Percentiles rank a stretch among this genome's conserved stretches.
Conservation (phyloP, 1,140 invertebrate genomes). For the Halotydeus destructor region DNA sequence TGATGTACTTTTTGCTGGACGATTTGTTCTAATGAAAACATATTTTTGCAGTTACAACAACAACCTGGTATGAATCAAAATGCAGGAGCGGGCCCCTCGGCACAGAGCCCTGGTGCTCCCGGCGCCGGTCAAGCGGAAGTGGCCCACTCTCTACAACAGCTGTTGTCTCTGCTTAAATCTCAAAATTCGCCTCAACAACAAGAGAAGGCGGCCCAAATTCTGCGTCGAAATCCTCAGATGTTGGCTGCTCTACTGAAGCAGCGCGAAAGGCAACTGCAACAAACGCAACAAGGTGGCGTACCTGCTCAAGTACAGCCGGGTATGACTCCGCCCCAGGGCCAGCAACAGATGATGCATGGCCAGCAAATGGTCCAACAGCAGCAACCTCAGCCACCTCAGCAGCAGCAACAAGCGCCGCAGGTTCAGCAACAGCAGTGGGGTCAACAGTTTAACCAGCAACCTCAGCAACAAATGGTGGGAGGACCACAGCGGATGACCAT, state of each 20-base stretch:
- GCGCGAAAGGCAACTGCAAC: slow-evolving; percentile 28
- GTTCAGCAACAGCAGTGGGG: slow-evolving; percentile 26
- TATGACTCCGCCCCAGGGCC: background rate
- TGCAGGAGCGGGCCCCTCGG: slow-evolving; percentile 4
- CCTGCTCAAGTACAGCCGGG: too few species aligned
- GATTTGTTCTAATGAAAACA: background rate
- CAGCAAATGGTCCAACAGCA: too few species aligned
- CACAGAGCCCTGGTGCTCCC: slow-evolving; percentile 7
- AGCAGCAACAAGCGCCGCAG: slow-evolving; percentile 25
- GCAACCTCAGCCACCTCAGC: background rate
- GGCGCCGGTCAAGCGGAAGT: slow-evolving; percentile 16
- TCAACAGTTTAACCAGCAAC: too few species aligned
- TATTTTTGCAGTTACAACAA: slow-evolving; percentile 12
- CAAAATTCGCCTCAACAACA: slow-evolving; percentile 78
- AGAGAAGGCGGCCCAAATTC: slow-evolving; percentile 69
- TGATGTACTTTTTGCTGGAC: background rate
- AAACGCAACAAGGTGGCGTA: slow-evolving; percentile 11
- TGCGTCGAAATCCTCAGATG: slow-evolving; percentile 79
- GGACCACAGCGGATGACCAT: slow-evolving; percentile 8
- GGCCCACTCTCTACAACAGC: slow-evolving; percentile 54
- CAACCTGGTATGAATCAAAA: slow-evolving; percentile 15
- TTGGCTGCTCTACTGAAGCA: slow-evolving; percentile 94
- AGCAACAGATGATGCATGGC: too few species aligned
- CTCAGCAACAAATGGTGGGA: slow-evolving; percentile 17
- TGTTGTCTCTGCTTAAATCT: slow-evolving; percentile 67